Evolutionary conservation across 2,113 vertebrate genomes (phyloP), one percentile per base, ranked within the genome.

Genomic region (Catagonus wagneri): DNA sequence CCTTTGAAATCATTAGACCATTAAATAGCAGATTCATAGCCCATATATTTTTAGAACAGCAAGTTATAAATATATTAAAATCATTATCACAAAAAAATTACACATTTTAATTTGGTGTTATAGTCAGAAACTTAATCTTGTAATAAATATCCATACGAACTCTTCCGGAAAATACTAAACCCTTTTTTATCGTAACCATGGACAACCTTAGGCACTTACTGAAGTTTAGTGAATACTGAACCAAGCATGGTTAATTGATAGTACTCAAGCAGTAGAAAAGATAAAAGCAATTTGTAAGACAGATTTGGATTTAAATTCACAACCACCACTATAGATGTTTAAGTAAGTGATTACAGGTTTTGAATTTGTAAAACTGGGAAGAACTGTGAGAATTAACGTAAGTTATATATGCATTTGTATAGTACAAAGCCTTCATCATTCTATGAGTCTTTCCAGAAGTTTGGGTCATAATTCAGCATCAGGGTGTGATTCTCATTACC

Each of bases 71-170:
- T 27, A 78, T 94, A 76, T 60, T 58, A 39, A 90, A 89, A 89
- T 61, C 60, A 61, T 60, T 58, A 71, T 78, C 71, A 80, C 2
- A 75, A 69, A 32, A 39, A 93, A 87, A 89, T 84, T 92, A 34
- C 2, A 65, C 54, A 58, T n/a, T 90, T 96, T 87, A 95, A 92
- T 87, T 13, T 71, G 34, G 23, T 76, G 22, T 12, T 39, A 81
- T 66, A 56, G 50, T 22, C 14, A 65, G 56, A 89, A 89, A 68
- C 12, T 65, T 86, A 72, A 52, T 93, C 32, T 80, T 36, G 1
- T 65, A 80, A 65, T 6, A 83, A 69, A 93, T 96, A 25, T 61
- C 29, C 44, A 20, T 17, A 84, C 69, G 90, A 88, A 87, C 85
- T 78, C 66, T 89, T 78, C 66, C 79, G n/a, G 65, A 80, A 94